Conservation (phyloP, 2,797 vertebrate genomes). For the Pyrocephalus nanus region DNA sequence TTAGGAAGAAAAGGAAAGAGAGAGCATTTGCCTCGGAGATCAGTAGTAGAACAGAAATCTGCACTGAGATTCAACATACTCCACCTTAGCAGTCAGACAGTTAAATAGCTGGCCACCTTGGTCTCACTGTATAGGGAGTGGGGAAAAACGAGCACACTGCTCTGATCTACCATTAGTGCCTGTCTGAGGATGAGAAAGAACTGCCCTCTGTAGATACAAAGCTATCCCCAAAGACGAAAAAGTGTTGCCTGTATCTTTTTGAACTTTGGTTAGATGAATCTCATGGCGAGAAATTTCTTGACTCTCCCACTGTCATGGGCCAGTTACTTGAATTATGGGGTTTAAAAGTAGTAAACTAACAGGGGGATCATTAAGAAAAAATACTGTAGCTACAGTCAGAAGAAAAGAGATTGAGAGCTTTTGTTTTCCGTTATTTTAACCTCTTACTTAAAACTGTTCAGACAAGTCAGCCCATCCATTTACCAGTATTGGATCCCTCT, state of each 20-base stretch:
- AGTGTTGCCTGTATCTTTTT: background rate
- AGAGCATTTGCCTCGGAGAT: background rate
- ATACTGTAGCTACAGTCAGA: background rate
- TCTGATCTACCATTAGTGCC: background rate
- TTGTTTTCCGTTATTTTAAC: background rate
- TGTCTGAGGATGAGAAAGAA: background rate
- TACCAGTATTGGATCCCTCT: background rate
- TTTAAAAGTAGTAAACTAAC: background rate
- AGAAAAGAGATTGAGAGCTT: background rate
- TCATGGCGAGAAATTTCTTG: background rate
- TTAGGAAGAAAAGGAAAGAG: conserved; percentile 25
- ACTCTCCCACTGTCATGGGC: background rate
- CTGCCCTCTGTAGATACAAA: background rate
- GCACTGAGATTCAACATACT: background rate
- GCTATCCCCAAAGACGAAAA: background rate
- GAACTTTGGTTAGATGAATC: background rate
- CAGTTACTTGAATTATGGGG: background rate
- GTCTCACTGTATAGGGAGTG: background rate
- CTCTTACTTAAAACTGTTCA: background rate
- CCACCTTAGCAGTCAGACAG: background rate
- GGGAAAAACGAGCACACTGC: background rate
- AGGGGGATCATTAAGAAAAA: background rate
- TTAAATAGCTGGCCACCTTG: background rate
- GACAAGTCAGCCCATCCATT: background rate
- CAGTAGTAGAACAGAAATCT: background rate